phyloP scores from a whole-genome alignment of 2,888 invertebrate species.

The Ormyrus pomaceus region DNA sequence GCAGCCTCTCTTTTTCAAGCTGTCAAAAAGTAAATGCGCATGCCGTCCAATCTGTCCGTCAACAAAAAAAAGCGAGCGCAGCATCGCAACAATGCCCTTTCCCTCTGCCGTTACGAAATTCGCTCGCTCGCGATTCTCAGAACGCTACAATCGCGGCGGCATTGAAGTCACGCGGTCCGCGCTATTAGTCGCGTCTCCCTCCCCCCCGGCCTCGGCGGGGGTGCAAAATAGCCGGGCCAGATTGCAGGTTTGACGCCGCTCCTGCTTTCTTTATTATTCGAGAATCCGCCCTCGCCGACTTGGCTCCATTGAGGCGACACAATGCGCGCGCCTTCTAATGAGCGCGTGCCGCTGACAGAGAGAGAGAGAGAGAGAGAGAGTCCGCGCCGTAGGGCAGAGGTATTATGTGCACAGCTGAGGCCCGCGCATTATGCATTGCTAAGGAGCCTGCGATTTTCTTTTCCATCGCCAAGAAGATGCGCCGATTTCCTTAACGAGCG shows the following conservation, averaged over 20 bases:
- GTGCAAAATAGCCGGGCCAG: too few species aligned
- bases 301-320: background rate
- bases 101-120: background rate
- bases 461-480: too few species aligned
- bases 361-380: background rate
- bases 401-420: slow-evolving; percentile 27
- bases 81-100: too few species aligned
- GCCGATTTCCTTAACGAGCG: too few species aligned
- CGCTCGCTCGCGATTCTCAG: background rate
- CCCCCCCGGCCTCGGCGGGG: too few species aligned
- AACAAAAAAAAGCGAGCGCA: too few species aligned
- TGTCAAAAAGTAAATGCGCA: too few species aligned
- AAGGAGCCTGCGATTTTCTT: too few species aligned
- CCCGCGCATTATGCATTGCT: background rate
- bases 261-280: slow-evolving; percentile 18
- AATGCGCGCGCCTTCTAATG: slow-evolving; percentile 64
- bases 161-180: slow-evolving; percentile 42
- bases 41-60: too few species aligned
- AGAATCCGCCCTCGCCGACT: background rate
- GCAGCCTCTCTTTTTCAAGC: too few species aligned
- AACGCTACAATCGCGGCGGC: background rate
- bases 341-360: slow-evolving; percentile 74
- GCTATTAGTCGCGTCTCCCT: background rate
- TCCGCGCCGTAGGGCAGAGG: too few species aligned
- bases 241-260: too few species aligned